These are phyloP conservation scores for Enteromius paludinosus DNA, from an alignment of 2,797 vertebrate species.

Conservation along the genomic window DNA sequence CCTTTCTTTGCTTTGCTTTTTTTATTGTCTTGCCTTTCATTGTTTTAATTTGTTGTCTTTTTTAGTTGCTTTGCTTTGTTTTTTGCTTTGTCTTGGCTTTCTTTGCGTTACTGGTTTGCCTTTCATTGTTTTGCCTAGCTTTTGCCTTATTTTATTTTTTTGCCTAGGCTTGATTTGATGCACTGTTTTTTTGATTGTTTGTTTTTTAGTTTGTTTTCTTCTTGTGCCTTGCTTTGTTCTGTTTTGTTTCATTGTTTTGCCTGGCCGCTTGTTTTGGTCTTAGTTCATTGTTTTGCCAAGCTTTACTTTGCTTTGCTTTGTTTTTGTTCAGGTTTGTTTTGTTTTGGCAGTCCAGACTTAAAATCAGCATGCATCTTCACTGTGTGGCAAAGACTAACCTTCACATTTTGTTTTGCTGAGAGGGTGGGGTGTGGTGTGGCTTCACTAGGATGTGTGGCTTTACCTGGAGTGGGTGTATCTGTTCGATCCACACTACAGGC, in stretches of 20 bases:
- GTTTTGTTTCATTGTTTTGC: not conserved
- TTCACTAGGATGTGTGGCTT: not conserved
- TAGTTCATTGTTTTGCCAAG: not conserved
- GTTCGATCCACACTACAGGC: slow-evolving; percentile 81
- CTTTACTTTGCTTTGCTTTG: not conserved
- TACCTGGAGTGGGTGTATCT: slow-evolving; percentile 80
- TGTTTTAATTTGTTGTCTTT: not conserved
- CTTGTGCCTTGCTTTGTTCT: not conserved
- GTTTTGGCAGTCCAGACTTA: not conserved
- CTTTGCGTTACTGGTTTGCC: not conserved
- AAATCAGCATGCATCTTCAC: slow-evolving; percentile 6
- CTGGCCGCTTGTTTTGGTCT: not conserved
- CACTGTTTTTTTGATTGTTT: not conserved
- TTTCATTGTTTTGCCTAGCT: not conserved
- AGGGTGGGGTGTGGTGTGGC: not conserved
- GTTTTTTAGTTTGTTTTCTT: not conserved
- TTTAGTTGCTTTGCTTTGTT: not conserved
- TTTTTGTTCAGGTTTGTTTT: not conserved
- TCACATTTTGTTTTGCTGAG: not conserved
- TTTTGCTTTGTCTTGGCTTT: not conserved
- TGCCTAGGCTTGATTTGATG: not conserved
- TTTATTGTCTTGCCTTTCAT: not conserved
- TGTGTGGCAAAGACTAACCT: not conserved
- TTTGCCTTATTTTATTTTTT: not conserved
- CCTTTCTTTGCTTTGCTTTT: not conserved